Percentiles rank a stretch among this genome's conserved stretches.
Evolutionary conservation across 2,888 invertebrate genomes (phyloP).

Genomic region (Parnassius smintheus): DNA sequence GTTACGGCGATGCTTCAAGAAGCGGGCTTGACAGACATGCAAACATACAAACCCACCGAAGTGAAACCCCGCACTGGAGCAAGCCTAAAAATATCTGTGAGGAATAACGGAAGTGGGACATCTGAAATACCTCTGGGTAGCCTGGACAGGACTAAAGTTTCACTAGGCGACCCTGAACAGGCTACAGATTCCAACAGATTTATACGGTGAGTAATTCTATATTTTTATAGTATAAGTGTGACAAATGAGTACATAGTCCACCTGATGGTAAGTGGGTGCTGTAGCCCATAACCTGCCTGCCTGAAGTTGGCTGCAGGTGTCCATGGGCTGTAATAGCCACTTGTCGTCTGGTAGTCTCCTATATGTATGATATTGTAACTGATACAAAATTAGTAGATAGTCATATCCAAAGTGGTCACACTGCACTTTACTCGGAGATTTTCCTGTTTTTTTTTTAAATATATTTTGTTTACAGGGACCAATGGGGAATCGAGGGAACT

Average conservation of each 20-base stretch:
- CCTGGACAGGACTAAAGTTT: constrained; percentile 67
- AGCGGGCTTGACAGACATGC: constrained; percentile 53
- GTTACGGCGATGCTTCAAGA: constrained; percentile 51
- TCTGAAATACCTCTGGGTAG: constrained; percentile 66
- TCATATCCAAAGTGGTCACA: no score
- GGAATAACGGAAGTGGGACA: constrained; percentile 39
- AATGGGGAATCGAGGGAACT: constrained; percentile 68
- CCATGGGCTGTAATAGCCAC: no score
- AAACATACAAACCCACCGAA: neutral
- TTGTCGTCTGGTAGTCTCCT: no score
- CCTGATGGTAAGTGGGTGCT: no score
- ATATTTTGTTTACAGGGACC: constrained; percentile 44
- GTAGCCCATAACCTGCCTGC: no score
- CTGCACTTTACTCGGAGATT: no score
- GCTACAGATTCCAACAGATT: constrained; percentile 60
- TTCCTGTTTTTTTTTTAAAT: no score
- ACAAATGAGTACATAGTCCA: no score
- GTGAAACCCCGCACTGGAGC: constrained; percentile 10
- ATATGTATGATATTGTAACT: no score
- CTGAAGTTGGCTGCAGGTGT: no score
- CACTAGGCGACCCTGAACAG: constrained; percentile 61
- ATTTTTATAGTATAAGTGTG: neutral
- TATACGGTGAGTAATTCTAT: constrained; percentile 46
- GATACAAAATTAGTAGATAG: no score
- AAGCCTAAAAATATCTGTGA: constrained; percentile 17